Base-by-base conservation (phyloP, 2,888 invertebrate genomes). In the Ichneumoninae sp. region DNA sequence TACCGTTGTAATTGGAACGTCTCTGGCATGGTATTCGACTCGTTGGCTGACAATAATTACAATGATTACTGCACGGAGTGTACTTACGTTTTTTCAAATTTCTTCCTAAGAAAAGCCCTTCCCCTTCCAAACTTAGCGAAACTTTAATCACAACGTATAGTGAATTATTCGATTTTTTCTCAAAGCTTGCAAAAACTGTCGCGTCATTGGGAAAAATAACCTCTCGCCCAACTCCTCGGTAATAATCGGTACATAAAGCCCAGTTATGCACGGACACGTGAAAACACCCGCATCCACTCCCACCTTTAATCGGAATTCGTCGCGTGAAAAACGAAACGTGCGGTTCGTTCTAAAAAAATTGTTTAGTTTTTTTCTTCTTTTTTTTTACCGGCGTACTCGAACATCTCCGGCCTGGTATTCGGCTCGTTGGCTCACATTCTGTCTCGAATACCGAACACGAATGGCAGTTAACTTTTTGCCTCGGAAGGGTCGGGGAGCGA, bases 391-490 rank as follows among this genome's bases (percentile, higher is more conserved):
- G 26, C 5, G 26, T 4, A 36, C 10, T 40, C 13, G 57, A 22
- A 62, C 44, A 57, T 22, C 13, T 40, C 26, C 22, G 70, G 36
- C 16, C 57, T 33, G 54, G 62, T 40, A 50, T 69, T 47, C 26
- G 52, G 57, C 57, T 57, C 40, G 65, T 65, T 54, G 62, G 30
- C 50, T 52, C 68, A 66, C 74, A 68, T 83, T 83, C 36, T 50
- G 26, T 36, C 76, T 68, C 71, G 75, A 76, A 71, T 71, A 57
- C 75, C 54, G 30, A 76, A 60, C 60, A 44, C 71, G 72, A 77
- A 71, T 72, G 36, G 68, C 30, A 44, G 30, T 76, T 62, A 13
- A 57, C 70, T 75, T 36, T 71, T 81, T 36, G 13, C 2, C 13
- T 19, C 66, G 44, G 13, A 16, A 33, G 44, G 57, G 72, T 72